A percentile compares a stretch with the other conserved stretches of the same genome.
Conservation (phyloP, 2,797 vertebrate genomes). For the Melanotaenia boesemani region DNA sequence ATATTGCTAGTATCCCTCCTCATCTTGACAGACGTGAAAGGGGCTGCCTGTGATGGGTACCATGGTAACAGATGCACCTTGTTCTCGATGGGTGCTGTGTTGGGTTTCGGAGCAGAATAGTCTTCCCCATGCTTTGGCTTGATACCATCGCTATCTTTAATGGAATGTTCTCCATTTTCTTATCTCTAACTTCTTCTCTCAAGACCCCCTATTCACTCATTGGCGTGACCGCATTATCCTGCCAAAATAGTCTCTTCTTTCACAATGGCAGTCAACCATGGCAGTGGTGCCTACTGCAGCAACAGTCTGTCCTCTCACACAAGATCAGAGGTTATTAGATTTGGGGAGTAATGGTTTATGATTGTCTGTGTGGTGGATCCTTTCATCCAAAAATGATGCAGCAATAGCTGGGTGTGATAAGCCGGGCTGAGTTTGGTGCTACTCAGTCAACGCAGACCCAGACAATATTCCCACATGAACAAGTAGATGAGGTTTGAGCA, state of each 20-base stretch:
- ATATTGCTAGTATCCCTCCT: slow-evolving; percentile 60
- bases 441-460: slow-evolving; percentile 16
- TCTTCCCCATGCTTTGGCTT: slow-evolving; percentile 60
- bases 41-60: slow-evolving; percentile 81
- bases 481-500: not conserved
- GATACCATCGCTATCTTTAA: slow-evolving; percentile 76
- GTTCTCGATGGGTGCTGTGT: slow-evolving; percentile 64
- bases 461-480: slow-evolving; percentile 1
- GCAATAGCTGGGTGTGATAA: slow-evolving; percentile 3
- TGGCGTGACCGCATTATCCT: slow-evolving; percentile 68
- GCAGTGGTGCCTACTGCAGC: slow-evolving; percentile 59
- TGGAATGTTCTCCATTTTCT: slow-evolving; percentile 75
- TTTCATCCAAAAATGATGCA: slow-evolving; percentile 38
- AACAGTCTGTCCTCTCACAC: slow-evolving; percentile 47
- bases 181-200: slow-evolving; percentile 72
- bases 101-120: slow-evolving; percentile 63
- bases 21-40: slow-evolving; percentile 82
- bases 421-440: not conserved
- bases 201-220: slow-evolving; percentile 67
- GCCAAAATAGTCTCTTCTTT: slow-evolving; percentile 69
- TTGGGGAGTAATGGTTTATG: slow-evolving; percentile 30
- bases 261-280: slow-evolving; percentile 67
- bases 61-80: slow-evolving; percentile 87
- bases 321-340: slow-evolving; percentile 48
- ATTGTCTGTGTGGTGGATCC: slow-evolving; percentile 25